These are phyloP conservation scores for Hyperopisus bebe DNA, from an alignment of 2,113 vertebrate species.

Conservation along the genomic window DNA sequence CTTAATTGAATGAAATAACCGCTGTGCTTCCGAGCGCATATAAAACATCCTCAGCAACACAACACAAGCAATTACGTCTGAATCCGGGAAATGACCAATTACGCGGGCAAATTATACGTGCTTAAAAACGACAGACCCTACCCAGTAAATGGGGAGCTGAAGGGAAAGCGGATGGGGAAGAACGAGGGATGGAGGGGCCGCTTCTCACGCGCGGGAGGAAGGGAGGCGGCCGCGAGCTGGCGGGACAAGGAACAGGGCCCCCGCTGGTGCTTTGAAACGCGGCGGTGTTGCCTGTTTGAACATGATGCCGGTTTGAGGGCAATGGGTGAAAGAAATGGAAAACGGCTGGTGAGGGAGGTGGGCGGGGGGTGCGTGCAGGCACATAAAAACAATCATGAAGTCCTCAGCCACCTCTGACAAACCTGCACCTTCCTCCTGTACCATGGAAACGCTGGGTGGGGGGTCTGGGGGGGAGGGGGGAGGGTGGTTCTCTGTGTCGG, in stretches of 20 bases:
- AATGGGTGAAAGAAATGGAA: neutral
- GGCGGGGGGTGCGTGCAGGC: neutral
- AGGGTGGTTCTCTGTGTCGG: neutral
- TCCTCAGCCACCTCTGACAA: neutral
- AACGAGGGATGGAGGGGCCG: neutral
- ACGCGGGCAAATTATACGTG: neutral
- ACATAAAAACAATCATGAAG: slow-evolving; percentile 5
- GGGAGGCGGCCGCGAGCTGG: neutral
- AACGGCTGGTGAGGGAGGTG: neutral
- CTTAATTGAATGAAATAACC: slow-evolving; percentile 13
- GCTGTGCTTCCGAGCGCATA: slow-evolving; percentile 5
- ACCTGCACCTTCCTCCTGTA: neutral
- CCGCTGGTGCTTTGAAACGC: neutral
- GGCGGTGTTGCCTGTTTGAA: neutral
- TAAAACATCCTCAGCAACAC: slow-evolving; percentile 13
- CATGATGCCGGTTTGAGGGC: neutral
- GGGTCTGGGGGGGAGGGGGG: neutral
- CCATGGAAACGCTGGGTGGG: neutral
- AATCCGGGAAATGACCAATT: slow-evolving; percentile 13
- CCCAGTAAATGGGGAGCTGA: neutral
- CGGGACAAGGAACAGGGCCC: neutral
- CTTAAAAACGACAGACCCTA: neutral
- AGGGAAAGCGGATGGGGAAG: neutral
- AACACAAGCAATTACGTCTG: slow-evolving; percentile 12
- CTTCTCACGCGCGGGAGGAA: neutral